Conservation (phyloP, 2,888 invertebrate genomes). For the Leptopilina drosophilae region DNA sequence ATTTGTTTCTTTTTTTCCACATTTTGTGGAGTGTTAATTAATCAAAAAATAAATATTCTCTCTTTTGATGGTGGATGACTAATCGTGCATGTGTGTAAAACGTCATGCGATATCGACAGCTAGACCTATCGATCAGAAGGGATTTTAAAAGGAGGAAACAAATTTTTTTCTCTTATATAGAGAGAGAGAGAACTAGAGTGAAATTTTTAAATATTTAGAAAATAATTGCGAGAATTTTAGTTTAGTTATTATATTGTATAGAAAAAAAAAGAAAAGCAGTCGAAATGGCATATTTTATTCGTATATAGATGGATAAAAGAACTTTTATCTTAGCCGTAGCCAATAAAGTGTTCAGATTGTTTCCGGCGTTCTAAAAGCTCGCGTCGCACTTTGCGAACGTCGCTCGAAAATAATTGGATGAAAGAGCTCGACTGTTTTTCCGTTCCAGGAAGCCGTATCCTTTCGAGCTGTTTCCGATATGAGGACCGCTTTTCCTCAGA, state of each 20-base stretch:
- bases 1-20: background rate
- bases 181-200: background rate
- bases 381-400: slow-evolving; percentile 49
- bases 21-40: slow-evolving; percentile 22
- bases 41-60: slow-evolving; percentile 17
- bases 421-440: slow-evolving; percentile 45
- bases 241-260: no score
- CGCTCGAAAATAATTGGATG: slow-evolving; percentile 59
- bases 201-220: background rate
- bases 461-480: slow-evolving; percentile 38
- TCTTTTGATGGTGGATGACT: slow-evolving; percentile 21
- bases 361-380: slow-evolving; percentile 59
- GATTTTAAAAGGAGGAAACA: background rate
- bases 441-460: slow-evolving; percentile 38
- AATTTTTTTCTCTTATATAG: background rate
- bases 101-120: slow-evolving; percentile 22
- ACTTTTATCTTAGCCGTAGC: slow-evolving; percentile 42
- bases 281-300: background rate
- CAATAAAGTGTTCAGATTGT: slow-evolving; percentile 59
- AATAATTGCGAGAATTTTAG: background rate
- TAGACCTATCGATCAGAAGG: slow-evolving; percentile 1
- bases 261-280: background rate
- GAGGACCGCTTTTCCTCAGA: slow-evolving; percentile 30
- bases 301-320: background rate
- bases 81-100: slow-evolving; percentile 28